A percentile compares a stretch with the other conserved stretches of the same genome.
phyloP scores from a whole-genome alignment of 2,113 vertebrate genomes.

The Narcine bancroftii region DNA sequence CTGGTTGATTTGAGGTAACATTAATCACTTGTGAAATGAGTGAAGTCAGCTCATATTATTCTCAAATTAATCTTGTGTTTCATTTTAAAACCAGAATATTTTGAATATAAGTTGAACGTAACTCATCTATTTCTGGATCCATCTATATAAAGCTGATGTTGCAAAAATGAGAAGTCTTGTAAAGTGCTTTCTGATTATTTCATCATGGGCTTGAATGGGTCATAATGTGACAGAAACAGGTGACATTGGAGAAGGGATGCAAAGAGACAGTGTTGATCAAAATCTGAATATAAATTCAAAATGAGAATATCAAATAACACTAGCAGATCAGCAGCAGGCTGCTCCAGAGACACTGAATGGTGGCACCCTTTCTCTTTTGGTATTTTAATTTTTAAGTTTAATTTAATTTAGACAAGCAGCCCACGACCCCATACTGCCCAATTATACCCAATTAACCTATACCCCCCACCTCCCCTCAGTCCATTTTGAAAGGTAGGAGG shows the following conservation, averaged over 20 bases:
- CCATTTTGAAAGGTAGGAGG: no score
- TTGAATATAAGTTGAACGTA: conserved; percentile 6
- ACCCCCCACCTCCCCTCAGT: no score
- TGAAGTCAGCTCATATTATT: conserved; percentile 27
- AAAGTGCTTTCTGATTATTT: background rate
- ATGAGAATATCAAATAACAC: background rate
- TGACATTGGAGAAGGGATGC: background rate
- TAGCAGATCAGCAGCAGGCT: background rate
- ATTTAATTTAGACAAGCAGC: no score
- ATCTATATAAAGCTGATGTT: conserved; percentile 3
- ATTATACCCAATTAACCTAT: no score
- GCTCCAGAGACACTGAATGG: background rate
- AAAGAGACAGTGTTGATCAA: background rate
- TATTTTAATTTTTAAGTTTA: no score
- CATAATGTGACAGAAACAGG: background rate
- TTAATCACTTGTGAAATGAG: conserved; percentile 30
- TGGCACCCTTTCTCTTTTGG: background rate
- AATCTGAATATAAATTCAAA: background rate
- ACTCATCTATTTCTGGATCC: background rate
- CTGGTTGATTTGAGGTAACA: background rate
- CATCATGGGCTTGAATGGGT: background rate
- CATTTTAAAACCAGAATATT: background rate
- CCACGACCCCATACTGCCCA: no score
- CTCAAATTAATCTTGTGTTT: conserved; percentile 17
- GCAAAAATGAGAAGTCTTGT: background rate